Evolutionary conservation across 1,140 invertebrate genomes (phyloP).

Genomic region (Phocides pigmalion): DNA sequence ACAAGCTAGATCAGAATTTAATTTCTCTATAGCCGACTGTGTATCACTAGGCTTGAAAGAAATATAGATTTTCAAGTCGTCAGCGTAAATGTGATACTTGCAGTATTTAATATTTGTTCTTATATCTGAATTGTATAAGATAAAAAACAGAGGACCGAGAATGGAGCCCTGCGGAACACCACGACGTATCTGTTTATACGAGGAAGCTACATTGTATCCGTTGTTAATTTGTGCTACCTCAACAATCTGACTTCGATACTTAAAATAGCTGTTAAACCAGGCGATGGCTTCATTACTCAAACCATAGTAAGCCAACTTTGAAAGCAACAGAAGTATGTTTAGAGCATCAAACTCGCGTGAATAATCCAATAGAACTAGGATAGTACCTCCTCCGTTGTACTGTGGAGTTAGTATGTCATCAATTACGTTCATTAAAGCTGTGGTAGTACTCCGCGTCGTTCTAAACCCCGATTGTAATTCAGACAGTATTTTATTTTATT

Average conservation of each 20-base stretch:
- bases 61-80: conserved; percentile 2
- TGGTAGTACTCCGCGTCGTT: neutral
- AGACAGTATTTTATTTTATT: neutral
- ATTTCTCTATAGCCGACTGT: neutral
- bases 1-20: conserved; percentile 2
- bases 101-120: no score
- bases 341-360: neutral
- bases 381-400: neutral
- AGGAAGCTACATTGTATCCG: no score
- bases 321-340: neutral
- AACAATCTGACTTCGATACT: no score
- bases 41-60: neutral
- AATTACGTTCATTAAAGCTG: neutral
- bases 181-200: no score
- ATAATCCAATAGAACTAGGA: neutral
- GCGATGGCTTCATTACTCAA: neutral
- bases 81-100: conserved; percentile 9
- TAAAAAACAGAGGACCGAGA: no score
- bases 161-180: no score
- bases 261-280: neutral
- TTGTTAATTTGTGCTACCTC: no score
- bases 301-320: neutral
- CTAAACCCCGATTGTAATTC: neutral
- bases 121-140: no score
- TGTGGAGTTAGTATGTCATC: neutral